Conservation (phyloP, 1,140 invertebrate genomes). For the Drosophila repleta region DNA sequence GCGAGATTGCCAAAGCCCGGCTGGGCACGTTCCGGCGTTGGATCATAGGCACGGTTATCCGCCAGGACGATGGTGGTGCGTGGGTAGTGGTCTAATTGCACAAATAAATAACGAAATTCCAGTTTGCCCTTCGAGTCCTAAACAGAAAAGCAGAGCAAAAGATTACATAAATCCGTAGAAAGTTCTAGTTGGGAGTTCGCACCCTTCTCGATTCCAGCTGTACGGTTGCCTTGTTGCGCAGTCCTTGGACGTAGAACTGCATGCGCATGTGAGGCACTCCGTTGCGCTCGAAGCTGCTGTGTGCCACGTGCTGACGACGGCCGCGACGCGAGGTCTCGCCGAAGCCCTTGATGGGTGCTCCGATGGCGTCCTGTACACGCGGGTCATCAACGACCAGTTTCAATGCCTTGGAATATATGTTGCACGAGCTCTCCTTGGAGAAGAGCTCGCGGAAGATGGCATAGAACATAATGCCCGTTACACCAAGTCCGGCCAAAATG, state of each 20-base stretch:
- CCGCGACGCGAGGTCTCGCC: slow-evolving; percentile 93
- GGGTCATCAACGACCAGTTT: slow-evolving; percentile 88
- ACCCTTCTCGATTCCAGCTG: slow-evolving; percentile 94
- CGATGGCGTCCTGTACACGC: slow-evolving; percentile 90
- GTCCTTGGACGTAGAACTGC: slow-evolving; percentile 95
- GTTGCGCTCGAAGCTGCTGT: slow-evolving; percentile 89
- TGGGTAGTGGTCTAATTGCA: slow-evolving; percentile 91
- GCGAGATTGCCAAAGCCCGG: slow-evolving; percentile 50
- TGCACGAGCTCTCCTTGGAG: slow-evolving; percentile 93
- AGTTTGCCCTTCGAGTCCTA: slow-evolving; percentile 91
- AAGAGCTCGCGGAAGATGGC: slow-evolving; percentile 93
- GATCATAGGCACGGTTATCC: slow-evolving; percentile 87
- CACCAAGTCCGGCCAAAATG: slow-evolving; percentile 90
- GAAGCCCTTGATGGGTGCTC: slow-evolving; percentile 94
- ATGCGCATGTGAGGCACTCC: slow-evolving; percentile 92
- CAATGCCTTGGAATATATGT: slow-evolving; percentile 91
- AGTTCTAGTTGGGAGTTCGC: slow-evolving; percentile 40
- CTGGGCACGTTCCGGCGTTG: slow-evolving; percentile 31
- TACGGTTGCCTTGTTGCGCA: slow-evolving; percentile 91
- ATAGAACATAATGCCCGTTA: slow-evolving; percentile 92
- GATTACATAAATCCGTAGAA: not conserved
- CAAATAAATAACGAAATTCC: slow-evolving; percentile 92
- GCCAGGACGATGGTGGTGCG: slow-evolving; percentile 89
- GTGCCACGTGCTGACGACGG: slow-evolving; percentile 89
- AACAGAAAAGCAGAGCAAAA: slow-evolving; percentile 74